Conservation (phyloP, 2,113 vertebrate species). For the Actenoides lindsayi region DNA sequence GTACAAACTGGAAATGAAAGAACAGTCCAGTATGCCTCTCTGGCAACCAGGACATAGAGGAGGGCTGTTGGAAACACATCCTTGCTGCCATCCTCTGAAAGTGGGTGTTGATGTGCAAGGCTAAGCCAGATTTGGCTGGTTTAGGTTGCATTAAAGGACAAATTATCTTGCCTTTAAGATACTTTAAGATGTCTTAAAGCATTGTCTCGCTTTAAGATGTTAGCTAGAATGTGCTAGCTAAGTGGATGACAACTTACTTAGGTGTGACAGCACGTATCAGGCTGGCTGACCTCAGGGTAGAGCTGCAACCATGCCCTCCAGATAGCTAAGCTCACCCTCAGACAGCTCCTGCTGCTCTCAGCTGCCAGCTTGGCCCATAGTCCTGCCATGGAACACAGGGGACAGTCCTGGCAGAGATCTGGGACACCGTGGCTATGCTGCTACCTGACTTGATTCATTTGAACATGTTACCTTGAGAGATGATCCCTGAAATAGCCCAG, state of each 20-base stretch:
- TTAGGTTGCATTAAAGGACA: background rate
- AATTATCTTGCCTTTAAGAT: background rate
- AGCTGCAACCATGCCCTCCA: background rate
- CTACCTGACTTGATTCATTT: background rate
- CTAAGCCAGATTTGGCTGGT: background rate
- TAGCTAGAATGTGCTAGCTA: background rate
- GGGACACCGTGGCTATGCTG: accelerated
- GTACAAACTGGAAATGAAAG: background rate
- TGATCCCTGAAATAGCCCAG: background rate
- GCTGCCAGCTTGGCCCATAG: background rate
- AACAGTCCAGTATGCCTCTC: background rate
- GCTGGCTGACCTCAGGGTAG: background rate
- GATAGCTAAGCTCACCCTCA: background rate
- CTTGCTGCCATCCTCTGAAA: background rate
- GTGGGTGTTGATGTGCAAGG: background rate
- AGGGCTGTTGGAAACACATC: background rate
- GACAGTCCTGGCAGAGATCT: background rate
- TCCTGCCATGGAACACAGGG: background rate
- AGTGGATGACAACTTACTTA: background rate
- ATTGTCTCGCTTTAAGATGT: background rate
- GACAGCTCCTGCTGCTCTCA: background rate
- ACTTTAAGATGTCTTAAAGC: background rate
- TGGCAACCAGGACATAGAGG: background rate
- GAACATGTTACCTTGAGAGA: background rate
- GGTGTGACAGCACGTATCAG: background rate